phyloP scores from a whole-genome alignment of 2,888 invertebrate genomes.

The Limnephilus lunatus region DNA sequence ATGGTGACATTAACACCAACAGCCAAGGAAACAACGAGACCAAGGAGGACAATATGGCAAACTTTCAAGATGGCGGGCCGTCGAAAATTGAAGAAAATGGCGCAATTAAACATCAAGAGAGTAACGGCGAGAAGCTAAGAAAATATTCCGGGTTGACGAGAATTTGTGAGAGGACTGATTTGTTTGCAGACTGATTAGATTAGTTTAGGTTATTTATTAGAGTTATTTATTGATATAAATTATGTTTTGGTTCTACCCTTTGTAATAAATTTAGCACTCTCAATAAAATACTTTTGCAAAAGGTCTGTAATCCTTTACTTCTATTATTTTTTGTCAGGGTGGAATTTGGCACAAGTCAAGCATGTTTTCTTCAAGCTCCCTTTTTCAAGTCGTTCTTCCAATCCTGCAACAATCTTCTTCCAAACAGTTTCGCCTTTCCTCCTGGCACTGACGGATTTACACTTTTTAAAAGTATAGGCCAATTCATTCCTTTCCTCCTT shows the following conservation, averaged over 20 bases:
- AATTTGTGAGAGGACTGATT: background rate
- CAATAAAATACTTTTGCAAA: background rate
- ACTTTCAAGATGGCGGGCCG: slow-evolving; percentile 6
- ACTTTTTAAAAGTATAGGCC: no score
- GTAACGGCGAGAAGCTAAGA: background rate
- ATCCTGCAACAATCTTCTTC: background rate
- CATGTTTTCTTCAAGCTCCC: no score
- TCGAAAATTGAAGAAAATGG: background rate
- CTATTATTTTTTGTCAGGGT: background rate
- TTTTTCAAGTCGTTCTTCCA: background rate
- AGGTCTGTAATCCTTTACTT: background rate
- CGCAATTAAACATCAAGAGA: background rate
- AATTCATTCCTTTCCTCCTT: no score
- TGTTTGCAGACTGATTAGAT: background rate
- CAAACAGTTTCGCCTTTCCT: background rate
- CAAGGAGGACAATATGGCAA: background rate
- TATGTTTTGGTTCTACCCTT: background rate
- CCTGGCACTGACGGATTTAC: no score
- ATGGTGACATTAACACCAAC: background rate
- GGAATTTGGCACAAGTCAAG: background rate
- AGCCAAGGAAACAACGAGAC: background rate
- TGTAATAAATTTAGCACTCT: background rate
- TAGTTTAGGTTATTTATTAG: background rate
- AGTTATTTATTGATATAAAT: background rate
- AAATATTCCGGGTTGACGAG: background rate